A percentile compares a stretch with the other conserved stretches of the same genome.
Evolutionary conservation across 2,113 vertebrate genomes (phyloP).

Genomic region (Trichechus manatus): DNA sequence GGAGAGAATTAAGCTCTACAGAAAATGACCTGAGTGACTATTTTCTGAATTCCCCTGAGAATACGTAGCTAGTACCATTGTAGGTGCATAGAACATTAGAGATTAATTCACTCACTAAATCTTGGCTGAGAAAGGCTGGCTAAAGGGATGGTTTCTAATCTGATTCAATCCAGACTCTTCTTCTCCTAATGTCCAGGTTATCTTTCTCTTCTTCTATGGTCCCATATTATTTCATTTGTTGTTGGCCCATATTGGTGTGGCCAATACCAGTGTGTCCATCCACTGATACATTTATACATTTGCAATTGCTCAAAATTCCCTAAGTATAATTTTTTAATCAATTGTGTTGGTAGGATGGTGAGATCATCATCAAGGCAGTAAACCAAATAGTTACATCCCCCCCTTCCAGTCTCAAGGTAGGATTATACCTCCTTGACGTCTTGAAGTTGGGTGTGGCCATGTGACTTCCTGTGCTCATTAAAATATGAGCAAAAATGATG

Average conservation of each 20-base stretch:
- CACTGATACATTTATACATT: background rate
- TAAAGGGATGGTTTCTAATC: background rate
- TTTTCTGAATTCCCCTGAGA: background rate
- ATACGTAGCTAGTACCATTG: background rate
- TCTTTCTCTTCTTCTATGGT: background rate
- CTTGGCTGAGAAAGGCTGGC: background rate
- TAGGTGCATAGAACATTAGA: background rate
- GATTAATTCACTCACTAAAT: background rate
- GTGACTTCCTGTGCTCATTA: background rate
- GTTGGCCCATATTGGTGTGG: background rate
- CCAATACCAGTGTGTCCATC: background rate
- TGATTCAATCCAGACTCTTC: background rate
- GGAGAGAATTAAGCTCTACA: background rate
- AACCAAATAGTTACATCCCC: background rate
- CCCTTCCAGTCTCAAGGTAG: background rate
- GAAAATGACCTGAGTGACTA: background rate
- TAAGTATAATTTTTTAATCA: background rate
- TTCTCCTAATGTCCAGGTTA: background rate
- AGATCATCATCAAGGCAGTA: background rate
- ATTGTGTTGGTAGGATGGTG: background rate
- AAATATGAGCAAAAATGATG: background rate
- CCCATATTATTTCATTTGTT: background rate
- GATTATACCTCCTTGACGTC: background rate
- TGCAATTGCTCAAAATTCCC: background rate
- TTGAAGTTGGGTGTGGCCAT: background rate